Base-by-base conservation (phyloP, 2,113 vertebrate genomes). In the Crypturellus undulatus region DNA sequence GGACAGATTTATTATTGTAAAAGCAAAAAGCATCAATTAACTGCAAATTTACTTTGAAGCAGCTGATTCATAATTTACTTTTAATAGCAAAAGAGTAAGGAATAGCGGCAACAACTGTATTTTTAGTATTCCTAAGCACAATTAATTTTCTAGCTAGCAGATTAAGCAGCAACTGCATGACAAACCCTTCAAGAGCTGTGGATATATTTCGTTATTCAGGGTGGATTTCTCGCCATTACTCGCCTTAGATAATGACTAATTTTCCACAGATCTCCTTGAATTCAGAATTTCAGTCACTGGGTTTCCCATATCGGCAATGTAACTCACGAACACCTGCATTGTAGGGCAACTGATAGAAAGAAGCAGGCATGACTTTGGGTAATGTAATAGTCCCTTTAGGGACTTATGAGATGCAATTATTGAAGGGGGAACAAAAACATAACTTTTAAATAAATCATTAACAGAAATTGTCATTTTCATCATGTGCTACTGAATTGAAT, bases 401-500 rank as follows among this genome's bases (percentile, higher is more conserved):
- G 22, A 67, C 45, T 8, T 10, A 24, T 32, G 32, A 17, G 42
- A n/a, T 8, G 13, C 22, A 30, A 7, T 7, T 51, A 12, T 16
- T 62, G 34, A 36, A 43, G 40, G 51, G 12, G 16, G 26, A 38
- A 20, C 58, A 64, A 58, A 73, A 79, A 60, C 9, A 8, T 30
- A 22, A 24, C 9, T 38, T 9, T 14, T 64, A 73, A 79, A 43
- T 69, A 56, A 56, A 56, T 56, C 25, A 19, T 42, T 62, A 72
- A 16, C 5, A 32, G 20, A 43, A 9, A 19, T 42, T 49, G 10
- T 21, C 1, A 0, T 51, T 43, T 63, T 69, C 38, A 38, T 25
- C 30, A 21, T 13, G 43, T 68, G 13, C 34, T 56, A 8, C 40
- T 49, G 47, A 40, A 21, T 30, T 58, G 13, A 51, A 24, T n/a